A percentile compares a stretch with the other conserved stretches of the same genome.
Evolutionary conservation across 2,888 invertebrate genomes (phyloP).

Genomic region (Aphodius sticticus): DNA sequence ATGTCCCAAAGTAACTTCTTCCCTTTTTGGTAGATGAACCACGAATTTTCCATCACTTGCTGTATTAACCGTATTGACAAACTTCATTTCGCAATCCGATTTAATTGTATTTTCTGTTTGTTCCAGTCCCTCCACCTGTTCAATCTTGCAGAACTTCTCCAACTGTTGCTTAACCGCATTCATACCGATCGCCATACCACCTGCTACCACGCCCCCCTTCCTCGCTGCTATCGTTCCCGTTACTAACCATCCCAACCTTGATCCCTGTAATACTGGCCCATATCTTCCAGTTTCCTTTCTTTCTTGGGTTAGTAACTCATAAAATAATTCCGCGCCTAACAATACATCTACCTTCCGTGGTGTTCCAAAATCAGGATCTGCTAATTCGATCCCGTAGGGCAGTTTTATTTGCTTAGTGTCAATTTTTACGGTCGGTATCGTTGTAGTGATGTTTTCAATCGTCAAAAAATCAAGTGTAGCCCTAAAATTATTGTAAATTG

Average conservation of each 20-base stretch:
- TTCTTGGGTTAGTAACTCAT: neutral
- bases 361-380: slow-evolving; percentile 8
- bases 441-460: slow-evolving; percentile 8
- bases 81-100: slow-evolving; percentile 23
- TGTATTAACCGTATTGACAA: slow-evolving; percentile 16
- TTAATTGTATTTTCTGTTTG: neutral
- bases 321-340: neutral
- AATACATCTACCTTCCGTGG: slow-evolving; percentile 10
- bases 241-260: slow-evolving; percentile 11
- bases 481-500: slow-evolving; percentile 1
- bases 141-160: slow-evolving; percentile 18
- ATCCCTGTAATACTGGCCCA: neutral
- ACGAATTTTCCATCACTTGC: slow-evolving; percentile 32
- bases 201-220: neutral
- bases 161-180: neutral
- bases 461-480: neutral
- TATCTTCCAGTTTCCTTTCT: neutral
- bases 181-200: neutral
- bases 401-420: slow-evolving; percentile 11
- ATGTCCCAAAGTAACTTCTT: slow-evolving; percentile 30
- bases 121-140: neutral
- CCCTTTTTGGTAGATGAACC: slow-evolving; percentile 35
- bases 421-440: neutral
- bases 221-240: slow-evolving; percentile 5
- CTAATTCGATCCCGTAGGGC: neutral